Conservation (phyloP, 2,797 vertebrate species). For the Knipowitschia caucasica region DNA sequence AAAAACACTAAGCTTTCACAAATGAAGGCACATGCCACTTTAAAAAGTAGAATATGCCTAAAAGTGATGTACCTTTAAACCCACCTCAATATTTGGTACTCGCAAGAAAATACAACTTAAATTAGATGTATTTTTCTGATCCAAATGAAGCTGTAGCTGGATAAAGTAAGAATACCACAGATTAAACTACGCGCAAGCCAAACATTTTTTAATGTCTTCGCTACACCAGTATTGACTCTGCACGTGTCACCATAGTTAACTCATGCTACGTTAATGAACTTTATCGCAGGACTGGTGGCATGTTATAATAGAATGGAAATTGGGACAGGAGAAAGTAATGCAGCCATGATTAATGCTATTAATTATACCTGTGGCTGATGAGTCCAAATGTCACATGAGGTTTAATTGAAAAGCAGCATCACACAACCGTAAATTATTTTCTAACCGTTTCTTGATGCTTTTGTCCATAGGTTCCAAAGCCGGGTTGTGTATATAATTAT, state of each 20-base stretch:
- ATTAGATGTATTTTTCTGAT: too few relatives aligned
- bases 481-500: too few relatives aligned
- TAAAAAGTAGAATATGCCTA: slow-evolving; percentile 4
- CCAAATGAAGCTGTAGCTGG: too few relatives aligned
- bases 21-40: slow-evolving; percentile 37
- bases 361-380: slow-evolving; percentile 3
- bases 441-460: not conserved
- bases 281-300: not conserved
- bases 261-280: not conserved
- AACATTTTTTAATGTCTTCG: not conserved
- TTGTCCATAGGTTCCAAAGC: too few relatives aligned
- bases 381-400: not conserved
- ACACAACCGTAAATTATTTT: not conserved
- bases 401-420: slow-evolving; percentile 1
- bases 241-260: not conserved
- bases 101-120: too few relatives aligned
- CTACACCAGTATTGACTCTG: not conserved
- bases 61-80: not conserved
- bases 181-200: not conserved
- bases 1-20: slow-evolving; percentile 38
- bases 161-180: not conserved
- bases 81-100: too few relatives aligned
- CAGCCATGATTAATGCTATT: not conserved
- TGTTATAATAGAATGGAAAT: not conserved
- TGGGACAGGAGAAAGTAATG: not conserved